Base-by-base conservation (phyloP, 2,888 invertebrate genomes). In the Acanthosepion pharaonis region DNA sequence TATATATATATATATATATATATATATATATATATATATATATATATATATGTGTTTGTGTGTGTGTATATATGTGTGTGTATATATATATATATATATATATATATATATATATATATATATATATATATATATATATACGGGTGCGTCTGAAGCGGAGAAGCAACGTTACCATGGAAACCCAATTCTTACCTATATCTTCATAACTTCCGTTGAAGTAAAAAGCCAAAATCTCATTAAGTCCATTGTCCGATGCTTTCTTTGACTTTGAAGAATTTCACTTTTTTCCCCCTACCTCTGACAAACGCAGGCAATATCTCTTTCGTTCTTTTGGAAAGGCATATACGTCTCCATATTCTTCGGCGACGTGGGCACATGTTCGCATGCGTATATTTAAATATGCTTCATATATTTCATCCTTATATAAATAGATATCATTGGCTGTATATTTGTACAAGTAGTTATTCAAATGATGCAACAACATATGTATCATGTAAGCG, bases 91-190 rank as follows among this genome's bases (percentile, higher is more conserved):
- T n/a, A 78, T 28, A 78, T 78, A 78, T 78, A 78, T 78, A 78
- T 78, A 78, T 78, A 78, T 78, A 78, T 78, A 78, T 78, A 78
- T 78, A 78, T 78, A 78, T 78, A 78, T 78, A 78, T 78, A 78
- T 78, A 78, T 78, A 78, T 78, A 78, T 78, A n/a, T 78, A 78
- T 78, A 78, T 78, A 78, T 78, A 78, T 33, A 78, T 15, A 33
- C 18, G 78, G n/a, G 11, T 78, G n/a, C 6, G 11, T 78, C 4
- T n/a, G 78, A 8, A 11, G 78, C 28, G n/a, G 28, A n/a, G 78
- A n/a, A n/a, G 78, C 33, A 78, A n/a, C 33, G 78, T 78, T 78
- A 18, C 33, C n/a, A 78, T 78, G n/a, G 78, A 78, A 78, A 78
- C 78, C 6, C n/a, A 78, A 78, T 78, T 33, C 33, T 78, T 78